Evolutionary conservation across 2,113 vertebrate genomes (phyloP).

Genomic region (Paramisgurnus dabryanus): DNA sequence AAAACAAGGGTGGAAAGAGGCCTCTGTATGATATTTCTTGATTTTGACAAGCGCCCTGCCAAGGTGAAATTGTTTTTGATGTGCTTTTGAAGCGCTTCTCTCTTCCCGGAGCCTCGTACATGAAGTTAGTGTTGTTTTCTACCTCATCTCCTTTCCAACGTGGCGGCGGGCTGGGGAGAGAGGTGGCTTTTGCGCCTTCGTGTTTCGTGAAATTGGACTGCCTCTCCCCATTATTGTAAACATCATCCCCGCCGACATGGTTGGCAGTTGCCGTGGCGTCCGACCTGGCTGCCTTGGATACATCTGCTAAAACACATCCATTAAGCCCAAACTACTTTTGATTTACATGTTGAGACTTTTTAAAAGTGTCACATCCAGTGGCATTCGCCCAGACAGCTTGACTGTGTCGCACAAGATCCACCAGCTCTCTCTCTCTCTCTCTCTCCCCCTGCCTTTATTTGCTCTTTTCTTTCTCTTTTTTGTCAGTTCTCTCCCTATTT

Average conservation of each 20-base stretch:
- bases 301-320: conserved; percentile 78
- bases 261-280: conserved; percentile 65
- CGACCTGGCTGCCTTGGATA: conserved; percentile 68
- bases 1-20: conserved; percentile 61
- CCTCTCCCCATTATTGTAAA: conserved; percentile 82
- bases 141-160: conserved; percentile 79
- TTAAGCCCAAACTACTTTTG: conserved; percentile 79
- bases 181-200: conserved; percentile 71
- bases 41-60: conserved; percentile 74
- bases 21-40: conserved; percentile 69
- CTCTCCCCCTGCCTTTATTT: not conserved
- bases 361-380: conserved; percentile 75
- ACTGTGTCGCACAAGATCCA: conserved; percentile 38
- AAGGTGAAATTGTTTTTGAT: conserved; percentile 74
- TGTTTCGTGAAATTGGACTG: conserved; percentile 83
- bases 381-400: conserved; percentile 39
- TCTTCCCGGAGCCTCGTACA: conserved; percentile 62
- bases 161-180: conserved; percentile 66
- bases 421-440: not conserved
- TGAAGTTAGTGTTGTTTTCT: conserved; percentile 78
- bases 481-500: conserved; percentile 41
- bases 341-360: conserved; percentile 82
- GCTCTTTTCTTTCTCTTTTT: conserved; percentile 18
- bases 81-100: conserved; percentile 61
- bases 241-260: conserved; percentile 77